Conservation (phyloP, 2,113 vertebrate genomes). For the Glaucomys volans region DNA sequence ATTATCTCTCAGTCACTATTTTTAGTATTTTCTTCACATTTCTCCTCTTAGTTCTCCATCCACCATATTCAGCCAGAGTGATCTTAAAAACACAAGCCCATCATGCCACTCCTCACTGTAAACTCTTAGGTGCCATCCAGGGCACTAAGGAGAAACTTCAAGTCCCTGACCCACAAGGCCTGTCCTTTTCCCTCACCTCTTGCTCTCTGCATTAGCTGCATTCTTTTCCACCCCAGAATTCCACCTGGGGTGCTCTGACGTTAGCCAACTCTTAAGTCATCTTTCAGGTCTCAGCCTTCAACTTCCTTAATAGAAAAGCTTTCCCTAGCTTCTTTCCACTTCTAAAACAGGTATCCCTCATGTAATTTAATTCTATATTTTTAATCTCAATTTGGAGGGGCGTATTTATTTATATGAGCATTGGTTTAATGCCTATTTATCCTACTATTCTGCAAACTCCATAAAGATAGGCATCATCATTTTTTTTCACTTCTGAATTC, state of each 20-base stretch:
- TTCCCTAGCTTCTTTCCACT: neutral
- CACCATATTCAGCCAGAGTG: neutral
- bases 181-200: neutral
- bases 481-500: constrained; percentile 1
- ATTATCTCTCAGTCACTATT: neutral
- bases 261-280: neutral
- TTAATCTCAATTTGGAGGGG: neutral
- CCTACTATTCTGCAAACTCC: neutral
- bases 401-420: neutral
- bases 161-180: neutral
- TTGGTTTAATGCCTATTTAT: neutral
- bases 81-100: neutral
- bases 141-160: neutral
- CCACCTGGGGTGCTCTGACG: neutral
- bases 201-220: no score
- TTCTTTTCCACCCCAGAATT: neutral
- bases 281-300: neutral
- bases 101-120: neutral
- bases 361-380: neutral
- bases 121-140: neutral
- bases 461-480: neutral
- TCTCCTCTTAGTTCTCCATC: neutral
- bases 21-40: neutral
- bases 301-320: neutral
- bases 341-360: neutral